Evolutionary conservation across 2,888 invertebrate species (phyloP), one percentile per base, ranked within the genome.

Genomic region (Pantelozetes paolii): DNA sequence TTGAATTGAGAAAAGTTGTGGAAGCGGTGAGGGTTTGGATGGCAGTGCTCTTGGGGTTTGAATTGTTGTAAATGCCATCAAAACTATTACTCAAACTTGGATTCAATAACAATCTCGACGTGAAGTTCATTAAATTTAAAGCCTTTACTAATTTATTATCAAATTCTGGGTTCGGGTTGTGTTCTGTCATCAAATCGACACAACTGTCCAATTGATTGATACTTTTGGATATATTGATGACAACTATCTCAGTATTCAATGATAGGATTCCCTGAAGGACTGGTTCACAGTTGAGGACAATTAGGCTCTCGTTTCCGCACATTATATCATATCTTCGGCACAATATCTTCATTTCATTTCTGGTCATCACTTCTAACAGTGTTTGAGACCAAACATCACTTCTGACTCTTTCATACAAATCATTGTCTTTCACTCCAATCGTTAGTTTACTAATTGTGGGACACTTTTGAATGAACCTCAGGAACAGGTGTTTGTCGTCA

Each of bases 181-280:
- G 20, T 6, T 30, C 54, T 32, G 48, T 13, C 28, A 59, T 13
- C 30, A 18, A 59, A 6, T 59, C 11, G 3, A 30, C 59, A 20
- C 2, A 30, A 59, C 54, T 36, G 20, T 71, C 13, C 1, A 18
- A 26, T 32, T 32, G 13, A 28, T 40, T 64, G 0, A 28, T 2
- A 42, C 2, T 23, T 30, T 62, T 23, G 8, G 26, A 54, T 26
- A 57, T 70, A 23, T 73, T 50, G 30, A 54, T 36, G 6, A 73
- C 23, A 28, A 73, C 32, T 11, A 73, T 30, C 36, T 50, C 45
- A 5, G 73, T 73, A 54, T 73, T 54, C 57, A 69, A 40, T 32
- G 45, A 48, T 20, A 73, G 15, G 20, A 73, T 70, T 70, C 73
- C 73, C 40, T 73, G 73, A 70, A 50, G 26, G n/a, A 73, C 70